A percentile compares a stretch with the other conserved stretches of the same genome.
These are phyloP conservation scores for Diplazon laetatorius DNA, from an alignment of 2,888 invertebrate genomes.

Conservation along the genomic window DNA sequence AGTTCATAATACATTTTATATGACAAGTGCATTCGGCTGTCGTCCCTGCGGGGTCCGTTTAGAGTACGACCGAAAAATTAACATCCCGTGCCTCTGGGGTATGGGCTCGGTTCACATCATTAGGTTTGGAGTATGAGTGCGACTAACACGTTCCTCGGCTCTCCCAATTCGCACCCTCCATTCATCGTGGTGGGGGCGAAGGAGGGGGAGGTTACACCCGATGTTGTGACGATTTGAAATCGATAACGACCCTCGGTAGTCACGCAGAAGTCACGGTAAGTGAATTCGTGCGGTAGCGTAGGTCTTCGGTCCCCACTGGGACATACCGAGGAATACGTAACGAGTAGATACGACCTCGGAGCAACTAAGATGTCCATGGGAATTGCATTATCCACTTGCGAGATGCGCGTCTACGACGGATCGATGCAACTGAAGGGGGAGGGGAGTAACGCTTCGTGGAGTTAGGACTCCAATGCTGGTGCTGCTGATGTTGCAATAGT, in stretches of 20 bases:
- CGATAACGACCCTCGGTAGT: constrained; percentile 72
- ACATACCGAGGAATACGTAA: constrained; percentile 47
- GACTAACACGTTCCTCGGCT: constrained; percentile 33
- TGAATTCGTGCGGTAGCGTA: constrained; percentile 62
- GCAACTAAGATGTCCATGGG: constrained; percentile 15
- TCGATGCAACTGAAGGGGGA: background rate
- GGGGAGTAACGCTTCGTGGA: background rate
- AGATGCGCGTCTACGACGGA: background rate
- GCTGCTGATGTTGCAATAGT: background rate
- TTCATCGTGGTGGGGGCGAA: background rate
- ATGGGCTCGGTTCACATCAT: constrained; percentile 30
- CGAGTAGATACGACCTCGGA: constrained; percentile 6
- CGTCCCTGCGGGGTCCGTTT: constrained; percentile 50
- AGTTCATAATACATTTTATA: constrained; percentile 33
- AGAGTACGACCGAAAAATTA: constrained; percentile 66
- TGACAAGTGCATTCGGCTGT: constrained; percentile 27
- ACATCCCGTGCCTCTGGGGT: constrained; percentile 66
- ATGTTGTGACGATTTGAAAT: constrained; percentile 76
- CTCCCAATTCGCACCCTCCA: constrained; percentile 34
- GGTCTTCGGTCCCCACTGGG: constrained; percentile 58
- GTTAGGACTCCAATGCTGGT: too few relatives aligned
- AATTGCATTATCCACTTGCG: constrained; percentile 48
- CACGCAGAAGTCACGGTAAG: constrained; percentile 69
- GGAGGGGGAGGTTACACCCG: constrained; percentile 63
- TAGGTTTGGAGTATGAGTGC: constrained; percentile 28